Conservation (phyloP, 2,113 vertebrate genomes). For the Oncorhynchus masou region DNA sequence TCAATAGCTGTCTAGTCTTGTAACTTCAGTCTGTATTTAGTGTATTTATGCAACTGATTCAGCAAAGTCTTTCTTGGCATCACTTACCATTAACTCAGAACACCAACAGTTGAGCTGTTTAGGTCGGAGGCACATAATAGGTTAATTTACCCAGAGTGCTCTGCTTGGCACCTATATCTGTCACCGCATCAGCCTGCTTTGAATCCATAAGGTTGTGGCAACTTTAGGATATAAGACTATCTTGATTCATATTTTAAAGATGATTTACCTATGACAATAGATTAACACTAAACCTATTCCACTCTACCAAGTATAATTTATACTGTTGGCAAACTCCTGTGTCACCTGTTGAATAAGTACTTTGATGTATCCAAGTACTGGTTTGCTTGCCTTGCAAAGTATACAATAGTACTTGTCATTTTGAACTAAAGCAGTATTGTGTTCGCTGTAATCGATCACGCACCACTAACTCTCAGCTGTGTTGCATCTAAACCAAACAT, state of each 20-base stretch:
- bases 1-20: not conserved
- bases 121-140: not conserved
- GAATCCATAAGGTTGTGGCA: not conserved
- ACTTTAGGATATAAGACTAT: not conserved
- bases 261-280: not conserved
- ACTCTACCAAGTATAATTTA: constrained; percentile 60
- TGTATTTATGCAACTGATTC: not conserved
- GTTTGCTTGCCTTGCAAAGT: constrained; percentile 20
- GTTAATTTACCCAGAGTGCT: not conserved
- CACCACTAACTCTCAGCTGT: not conserved
- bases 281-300: constrained; percentile 10
- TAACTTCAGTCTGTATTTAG: not conserved
- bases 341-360: not conserved
- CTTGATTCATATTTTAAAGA: not conserved
- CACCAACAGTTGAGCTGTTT: constrained; percentile 14
- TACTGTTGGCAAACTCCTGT: constrained; percentile 32
- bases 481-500: constrained; percentile 18
- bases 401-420: constrained; percentile 12
- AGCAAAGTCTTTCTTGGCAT: constrained; percentile 5
- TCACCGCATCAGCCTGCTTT: not conserved
- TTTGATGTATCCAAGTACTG: constrained; percentile 10
- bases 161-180: no score
- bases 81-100: not conserved
- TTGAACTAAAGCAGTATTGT: constrained; percentile 12
- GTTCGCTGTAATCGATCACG: constrained; percentile 6